Evolutionary conservation across 2,797 vertebrate genomes (phyloP).

Genomic region (Toxotes lorentzi): DNA sequence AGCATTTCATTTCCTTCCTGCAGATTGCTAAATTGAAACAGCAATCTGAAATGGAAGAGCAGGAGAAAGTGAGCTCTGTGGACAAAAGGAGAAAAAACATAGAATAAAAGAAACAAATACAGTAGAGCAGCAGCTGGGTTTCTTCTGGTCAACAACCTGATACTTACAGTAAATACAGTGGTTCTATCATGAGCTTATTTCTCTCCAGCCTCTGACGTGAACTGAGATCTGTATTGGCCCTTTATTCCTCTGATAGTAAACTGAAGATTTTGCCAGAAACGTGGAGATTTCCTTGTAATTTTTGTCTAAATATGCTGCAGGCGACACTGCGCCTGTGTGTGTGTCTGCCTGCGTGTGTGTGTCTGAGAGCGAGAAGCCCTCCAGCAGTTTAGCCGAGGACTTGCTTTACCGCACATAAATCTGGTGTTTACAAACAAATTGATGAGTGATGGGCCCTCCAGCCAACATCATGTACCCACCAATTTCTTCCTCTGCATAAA

Average conservation of each 20-base stretch:
- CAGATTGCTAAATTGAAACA: constrained; percentile 66
- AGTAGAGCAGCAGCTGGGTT: neutral
- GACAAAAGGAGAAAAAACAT: constrained; percentile 17
- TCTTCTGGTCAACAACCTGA: constrained; percentile 17
- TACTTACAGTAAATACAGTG: constrained; percentile 48
- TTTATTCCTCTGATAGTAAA: constrained; percentile 39
- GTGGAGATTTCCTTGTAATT: constrained; percentile 69
- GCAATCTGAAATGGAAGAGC: constrained; percentile 49
- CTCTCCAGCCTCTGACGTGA: constrained; percentile 29
- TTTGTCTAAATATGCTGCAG: constrained; percentile 62
- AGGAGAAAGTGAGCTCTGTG: constrained; percentile 24
- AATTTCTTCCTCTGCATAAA: constrained; percentile 76
- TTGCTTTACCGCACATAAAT: constrained; percentile 84
- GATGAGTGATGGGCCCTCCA: constrained; percentile 84
- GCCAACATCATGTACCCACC: constrained; percentile 79
- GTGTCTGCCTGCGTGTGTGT: constrained; percentile 19
- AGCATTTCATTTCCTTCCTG: constrained; percentile 67
- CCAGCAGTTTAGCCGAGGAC: constrained; percentile 68
- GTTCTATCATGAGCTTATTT: constrained; percentile 26
- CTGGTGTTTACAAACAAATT: constrained; percentile 88
- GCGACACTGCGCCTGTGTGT: constrained; percentile 28
- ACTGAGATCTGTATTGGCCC: neutral
- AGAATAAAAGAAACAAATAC: neutral
- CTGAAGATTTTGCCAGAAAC: constrained; percentile 45
- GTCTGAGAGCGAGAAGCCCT: constrained; percentile 45